Base-by-base conservation (phyloP, 1,140 invertebrate species). In the Liolophura sinensis region DNA sequence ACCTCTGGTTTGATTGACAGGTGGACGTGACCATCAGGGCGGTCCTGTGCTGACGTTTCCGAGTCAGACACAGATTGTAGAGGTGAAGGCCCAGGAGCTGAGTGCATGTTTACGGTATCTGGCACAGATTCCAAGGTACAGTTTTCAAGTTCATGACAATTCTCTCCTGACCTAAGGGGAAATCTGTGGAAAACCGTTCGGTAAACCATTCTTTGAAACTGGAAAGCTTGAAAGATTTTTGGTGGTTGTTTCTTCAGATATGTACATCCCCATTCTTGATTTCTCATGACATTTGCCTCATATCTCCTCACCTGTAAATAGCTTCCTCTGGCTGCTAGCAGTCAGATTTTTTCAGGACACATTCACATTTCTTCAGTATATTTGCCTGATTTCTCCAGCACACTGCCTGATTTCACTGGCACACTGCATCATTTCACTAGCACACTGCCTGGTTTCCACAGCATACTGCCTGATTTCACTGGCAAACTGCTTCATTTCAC, bases 21-120 rank as follows among this genome's bases (percentile, higher is more conserved):
- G 82, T 56, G 82, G 81, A 0, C 63, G 79, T 60, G 81, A 82
- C 66, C 63, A 69, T 56, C 73, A 79, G 68, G 81, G 81, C 47
- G 82, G 82, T 46, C 82, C 82, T 62, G 69, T 82, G 24, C 62
- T 84, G 52, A 78, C 76, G 15, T 81, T 84, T 57, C 82, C 80
- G 6, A 68, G 73, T 46, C 70, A 78, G 55, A 57, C 69, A 20
- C 65, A 65, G 52, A 65, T 68, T 49, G 65, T 67, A 9, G 72
- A 77, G 49, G 73, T 77, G 31, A 62, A 61, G 11, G 64, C 72
- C 24, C 69, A 79, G 25, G 80, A 82, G 47, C 73, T 82, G 25
- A 73, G 67, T 31, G 69, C 69, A 1, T 81, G 80, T 68, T 48
- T 82, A 22, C 67, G 71, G 22, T 84, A 82, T 69, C 73, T 82